Conservation (phyloP, 2,888 invertebrate species). For the Therioaphis trifolii region DNA sequence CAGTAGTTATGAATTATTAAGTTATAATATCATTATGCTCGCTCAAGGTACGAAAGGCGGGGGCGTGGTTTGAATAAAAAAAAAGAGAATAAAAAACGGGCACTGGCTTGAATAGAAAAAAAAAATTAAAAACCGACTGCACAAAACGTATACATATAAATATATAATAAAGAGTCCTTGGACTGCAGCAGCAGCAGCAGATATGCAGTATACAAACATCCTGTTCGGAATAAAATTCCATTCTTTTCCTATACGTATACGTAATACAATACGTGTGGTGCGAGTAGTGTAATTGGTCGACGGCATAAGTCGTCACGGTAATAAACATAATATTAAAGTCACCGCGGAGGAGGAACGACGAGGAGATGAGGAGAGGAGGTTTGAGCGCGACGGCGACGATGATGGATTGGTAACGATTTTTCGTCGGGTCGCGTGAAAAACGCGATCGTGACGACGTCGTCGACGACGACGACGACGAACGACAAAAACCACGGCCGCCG, state of each 20-base stretch:
- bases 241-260: constrained; percentile 8
- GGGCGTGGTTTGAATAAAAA: constrained; percentile 39
- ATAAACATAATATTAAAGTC: neutral
- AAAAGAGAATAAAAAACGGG: constrained; percentile 6
- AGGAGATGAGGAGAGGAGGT: neutral
- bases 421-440: constrained; percentile 16
- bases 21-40: neutral
- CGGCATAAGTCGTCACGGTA: constrained; percentile 12
- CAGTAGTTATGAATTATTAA: neutral
- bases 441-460: constrained; percentile 40
- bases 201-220: neutral
- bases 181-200: neutral
- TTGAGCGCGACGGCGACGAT: neutral
- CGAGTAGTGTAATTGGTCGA: constrained; percentile 10
- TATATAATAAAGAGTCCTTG: constrained; percentile 28
- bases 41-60: constrained; percentile 2
- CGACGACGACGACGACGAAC: neutral
- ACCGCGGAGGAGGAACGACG: too few relatives aligned
- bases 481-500: neutral
- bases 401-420: constrained; percentile 51
- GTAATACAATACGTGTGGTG: neutral
- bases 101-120: neutral
- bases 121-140: neutral
- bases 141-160: too few relatives aligned
- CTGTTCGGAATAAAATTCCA: constrained; percentile 52